These are phyloP conservation scores for Alethe diademata DNA, from an alignment of 2,113 vertebrate genomes.

Conservation along the genomic window DNA sequence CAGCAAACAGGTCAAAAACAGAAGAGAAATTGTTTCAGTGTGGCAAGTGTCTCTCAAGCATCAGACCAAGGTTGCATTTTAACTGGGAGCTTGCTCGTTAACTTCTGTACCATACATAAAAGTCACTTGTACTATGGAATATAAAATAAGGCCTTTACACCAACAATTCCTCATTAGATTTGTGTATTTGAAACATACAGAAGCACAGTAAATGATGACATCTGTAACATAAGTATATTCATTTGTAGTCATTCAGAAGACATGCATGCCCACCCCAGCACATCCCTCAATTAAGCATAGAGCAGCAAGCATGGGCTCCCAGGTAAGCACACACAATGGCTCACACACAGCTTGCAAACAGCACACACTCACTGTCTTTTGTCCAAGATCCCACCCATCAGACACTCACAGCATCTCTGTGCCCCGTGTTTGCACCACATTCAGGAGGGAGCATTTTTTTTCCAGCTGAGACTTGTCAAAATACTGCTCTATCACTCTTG, in stretches of 20 bases:
- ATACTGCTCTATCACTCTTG: neutral
- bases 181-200: neutral
- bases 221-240: neutral
- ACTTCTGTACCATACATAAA: accelerated
- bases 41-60: neutral
- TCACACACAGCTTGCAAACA: neutral
- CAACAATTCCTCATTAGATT: neutral
- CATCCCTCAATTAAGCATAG: neutral
- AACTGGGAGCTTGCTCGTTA: neutral
- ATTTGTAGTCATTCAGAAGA: neutral
- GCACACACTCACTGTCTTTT: neutral
- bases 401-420: neutral
- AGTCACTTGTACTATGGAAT: neutral
- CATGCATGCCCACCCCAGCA: neutral
- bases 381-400: neutral
- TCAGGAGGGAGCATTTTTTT: neutral
- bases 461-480: neutral
- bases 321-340: neutral
- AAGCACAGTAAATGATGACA: neutral
- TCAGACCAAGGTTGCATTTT: neutral
- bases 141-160: neutral
- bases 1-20: neutral
- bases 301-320: neutral
- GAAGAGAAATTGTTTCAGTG: neutral
- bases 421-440: accelerated